These are phyloP conservation scores for Eurois occulta DNA, from an alignment of 2,888 invertebrate genomes.

Conservation along the genomic window DNA sequence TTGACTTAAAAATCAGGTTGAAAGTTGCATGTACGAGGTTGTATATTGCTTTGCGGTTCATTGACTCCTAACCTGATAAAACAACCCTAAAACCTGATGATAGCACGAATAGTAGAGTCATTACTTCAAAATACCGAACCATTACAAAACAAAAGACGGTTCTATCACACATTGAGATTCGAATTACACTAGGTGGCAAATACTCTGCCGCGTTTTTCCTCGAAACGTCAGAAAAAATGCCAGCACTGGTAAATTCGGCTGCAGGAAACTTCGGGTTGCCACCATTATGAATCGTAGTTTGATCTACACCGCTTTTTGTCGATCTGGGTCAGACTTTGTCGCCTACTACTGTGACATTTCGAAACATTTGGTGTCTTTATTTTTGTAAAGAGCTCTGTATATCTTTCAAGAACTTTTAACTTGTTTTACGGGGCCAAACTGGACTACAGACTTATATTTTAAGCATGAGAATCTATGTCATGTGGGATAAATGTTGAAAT, in stretches of 20 bases:
- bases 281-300: constrained; percentile 29
- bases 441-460: constrained; percentile 26
- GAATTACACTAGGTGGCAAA: constrained; percentile 66
- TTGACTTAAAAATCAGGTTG: neutral
- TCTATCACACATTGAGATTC: constrained; percentile 67
- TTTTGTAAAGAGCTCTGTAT: neutral
- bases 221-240: constrained; percentile 42
- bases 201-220: constrained; percentile 60
- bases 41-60: neutral
- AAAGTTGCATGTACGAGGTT: neutral
- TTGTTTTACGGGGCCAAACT: neutral
- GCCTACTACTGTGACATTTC: neutral
- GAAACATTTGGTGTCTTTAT: neutral
- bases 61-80: neutral
- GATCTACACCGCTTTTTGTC: constrained; percentile 31
- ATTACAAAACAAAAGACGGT: constrained; percentile 59
- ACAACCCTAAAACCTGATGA: neutral
- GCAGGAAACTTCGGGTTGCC: constrained; percentile 21
- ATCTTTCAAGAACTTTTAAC: constrained; percentile 5
- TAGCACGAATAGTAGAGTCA: constrained; percentile 2
- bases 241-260: constrained; percentile 10
- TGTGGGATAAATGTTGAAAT: constrained; percentile 43
- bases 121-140: constrained; percentile 21
- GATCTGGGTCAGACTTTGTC: constrained; percentile 31
- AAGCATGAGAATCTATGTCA: constrained; percentile 36